Evolutionary conservation across 2,797 vertebrate species (phyloP), one percentile per base, ranked within the genome.

Genomic region (Lagodon rhomboides): DNA sequence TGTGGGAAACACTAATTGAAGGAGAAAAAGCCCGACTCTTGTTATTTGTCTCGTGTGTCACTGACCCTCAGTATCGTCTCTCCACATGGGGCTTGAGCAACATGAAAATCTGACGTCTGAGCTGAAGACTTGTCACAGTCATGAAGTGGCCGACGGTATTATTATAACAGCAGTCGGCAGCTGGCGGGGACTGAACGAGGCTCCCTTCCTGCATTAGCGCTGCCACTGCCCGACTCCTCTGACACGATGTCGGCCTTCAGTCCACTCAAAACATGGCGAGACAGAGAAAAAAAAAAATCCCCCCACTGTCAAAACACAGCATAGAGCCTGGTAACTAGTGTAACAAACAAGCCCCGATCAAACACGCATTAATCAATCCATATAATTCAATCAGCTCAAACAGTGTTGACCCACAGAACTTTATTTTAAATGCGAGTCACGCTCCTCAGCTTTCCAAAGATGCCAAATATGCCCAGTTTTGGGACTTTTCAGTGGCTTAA

Each of bases 151-250:
- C 38, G 25, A 10, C 49, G 34, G 53, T 49, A 25, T 67, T 68
- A 64, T n/a, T 62, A 61, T 53, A 51, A n/a, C 20, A 51, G 60
- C 23, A 60, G 53, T 20, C 62, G 34, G 64, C 64, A 49, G 58
- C 72, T 50, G 62, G 34, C 54, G 22, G 54, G 23, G 43, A 55
- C 47, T 44, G 73, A 43, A 69, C 69, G 44, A 62, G 15, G 7
- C 63, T 74, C 47, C 60, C 43, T 66, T 81, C 74, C 82, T 73
- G 71, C 12, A 22, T 22, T 34, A 38, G 25, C 38, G 38, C 1
- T 27, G 66, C 54, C 38, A 11, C 63, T 25, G 51, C 68, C 47
- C 30, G 38, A 49, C 53, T 50, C 30, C 43, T 75, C 25, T 10
- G 34, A 68, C 2, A 25, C 1, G 0, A 17, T 3, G 12, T 12